These are phyloP conservation scores for Arbacia lixula DNA, from an alignment of 53 echinoderm and acorn worm genomes.

Conservation along the genomic window DNA sequence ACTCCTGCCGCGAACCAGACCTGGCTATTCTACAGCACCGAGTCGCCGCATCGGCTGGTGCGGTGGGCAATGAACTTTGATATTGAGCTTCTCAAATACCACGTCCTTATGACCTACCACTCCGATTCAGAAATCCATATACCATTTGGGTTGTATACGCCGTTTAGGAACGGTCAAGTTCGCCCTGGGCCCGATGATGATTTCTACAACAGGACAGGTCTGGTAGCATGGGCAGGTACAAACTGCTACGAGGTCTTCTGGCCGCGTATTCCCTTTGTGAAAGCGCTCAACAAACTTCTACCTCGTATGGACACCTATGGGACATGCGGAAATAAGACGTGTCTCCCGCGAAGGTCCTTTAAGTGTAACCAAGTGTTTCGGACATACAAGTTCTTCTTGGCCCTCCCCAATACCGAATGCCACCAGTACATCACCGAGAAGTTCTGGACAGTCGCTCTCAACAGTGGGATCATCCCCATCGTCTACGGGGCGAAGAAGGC, in stretches of 20 bases:
- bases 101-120: constrained; percentile 88
- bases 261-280: constrained; percentile 78
- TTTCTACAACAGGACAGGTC: constrained; percentile 41
- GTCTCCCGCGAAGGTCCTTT: constrained; percentile 71
- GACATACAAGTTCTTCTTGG: constrained; percentile 75
- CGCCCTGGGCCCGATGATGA: constrained; percentile 14
- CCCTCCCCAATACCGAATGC: constrained; percentile 81
- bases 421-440: constrained; percentile 89
- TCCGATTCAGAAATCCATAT: constrained; percentile 71
- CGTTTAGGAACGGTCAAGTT: too few relatives aligned
- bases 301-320: constrained; percentile 79
- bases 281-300: too few relatives aligned
- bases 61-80: constrained; percentile 60
- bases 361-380: constrained; percentile 68
- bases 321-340: constrained; percentile 70
- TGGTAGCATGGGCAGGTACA: constrained; percentile 45
- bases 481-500: constrained; percentile 76
- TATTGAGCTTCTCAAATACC: constrained; percentile 66
- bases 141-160: constrained; percentile 69
- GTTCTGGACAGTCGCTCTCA: constrained; percentile 71
- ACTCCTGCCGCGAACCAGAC: constrained; percentile 59
- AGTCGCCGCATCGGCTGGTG: constrained; percentile 70
- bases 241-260: constrained; percentile 70
- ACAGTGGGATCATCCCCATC: constrained; percentile 71
- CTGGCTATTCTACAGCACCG: constrained; percentile 63